A percentile compares a stretch with the other conserved stretches of the same genome.
These are phyloP conservation scores for Eristalis intricaria DNA, from an alignment of 2,888 invertebrate species.

Conservation along the genomic window DNA sequence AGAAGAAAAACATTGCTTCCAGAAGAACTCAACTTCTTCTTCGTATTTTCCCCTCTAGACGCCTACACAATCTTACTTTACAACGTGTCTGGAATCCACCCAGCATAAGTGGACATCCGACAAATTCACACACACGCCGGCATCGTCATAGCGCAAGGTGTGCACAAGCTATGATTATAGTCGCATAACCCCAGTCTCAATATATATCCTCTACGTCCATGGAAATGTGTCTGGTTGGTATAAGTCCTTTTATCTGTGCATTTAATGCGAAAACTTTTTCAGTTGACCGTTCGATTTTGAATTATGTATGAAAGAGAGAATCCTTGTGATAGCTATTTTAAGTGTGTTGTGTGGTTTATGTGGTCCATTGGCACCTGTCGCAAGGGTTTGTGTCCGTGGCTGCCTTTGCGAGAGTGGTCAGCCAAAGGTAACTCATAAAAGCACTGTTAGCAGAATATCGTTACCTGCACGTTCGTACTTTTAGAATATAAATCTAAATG, in stretches of 20 bases:
- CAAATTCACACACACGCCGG: conserved; percentile 7
- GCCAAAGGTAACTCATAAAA: conserved; percentile 47
- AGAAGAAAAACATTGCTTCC: too few species aligned
- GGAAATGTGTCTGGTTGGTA: conserved; percentile 24
- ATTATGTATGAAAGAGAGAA: conserved; percentile 62
- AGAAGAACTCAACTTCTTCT: too few species aligned
- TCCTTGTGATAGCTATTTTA: conserved; percentile 27
- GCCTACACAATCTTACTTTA: not conserved
- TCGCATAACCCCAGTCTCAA: conserved; percentile 33
- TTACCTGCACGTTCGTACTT: conserved; percentile 17
- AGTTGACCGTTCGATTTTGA: conserved; percentile 68
- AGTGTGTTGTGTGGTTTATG: conserved; percentile 23
- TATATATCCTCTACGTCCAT: not conserved
- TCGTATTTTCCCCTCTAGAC: not conserved
- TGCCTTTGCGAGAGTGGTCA: conserved; percentile 13
- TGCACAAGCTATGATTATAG: conserved; percentile 34
- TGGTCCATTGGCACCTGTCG: conserved; percentile 58
- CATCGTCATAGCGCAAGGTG: conserved; percentile 28
- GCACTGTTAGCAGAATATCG: conserved; percentile 31
- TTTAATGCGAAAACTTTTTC: conserved; percentile 67
- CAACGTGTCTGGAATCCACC: not conserved
- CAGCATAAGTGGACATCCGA: conserved; percentile 25
- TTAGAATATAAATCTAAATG: conserved; percentile 56
- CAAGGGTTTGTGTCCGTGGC: conserved; percentile 23
- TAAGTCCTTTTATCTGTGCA: conserved; percentile 46